These are phyloP conservation scores for Apteryx mantelli DNA, from an alignment of 2,113 vertebrate genomes.

Conservation along the genomic window DNA sequence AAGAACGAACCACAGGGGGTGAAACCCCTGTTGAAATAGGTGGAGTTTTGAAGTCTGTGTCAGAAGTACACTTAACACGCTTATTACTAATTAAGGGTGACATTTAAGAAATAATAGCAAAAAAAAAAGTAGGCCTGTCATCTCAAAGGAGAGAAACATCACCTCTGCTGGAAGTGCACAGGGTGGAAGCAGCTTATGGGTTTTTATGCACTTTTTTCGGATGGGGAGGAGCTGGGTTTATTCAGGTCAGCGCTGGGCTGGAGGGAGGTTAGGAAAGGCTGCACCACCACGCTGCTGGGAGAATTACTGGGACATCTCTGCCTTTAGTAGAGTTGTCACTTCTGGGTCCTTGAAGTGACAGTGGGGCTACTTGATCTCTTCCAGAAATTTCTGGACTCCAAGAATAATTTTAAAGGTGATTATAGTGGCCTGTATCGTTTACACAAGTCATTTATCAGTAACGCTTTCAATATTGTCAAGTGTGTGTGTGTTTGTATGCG, in stretches of 20 bases:
- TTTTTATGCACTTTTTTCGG: background rate
- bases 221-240: background rate
- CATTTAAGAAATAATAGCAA: background rate
- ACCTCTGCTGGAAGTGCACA: background rate
- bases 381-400: constrained; percentile 13
- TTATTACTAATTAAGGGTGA: background rate
- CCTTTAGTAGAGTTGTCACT: background rate
- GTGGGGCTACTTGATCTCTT: constrained; percentile 21
- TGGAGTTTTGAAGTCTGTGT: background rate
- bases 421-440: background rate
- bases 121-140: background rate
- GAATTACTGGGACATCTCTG: background rate
- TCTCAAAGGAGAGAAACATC: background rate
- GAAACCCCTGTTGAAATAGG: background rate
- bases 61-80: background rate
- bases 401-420: constrained; percentile 22
- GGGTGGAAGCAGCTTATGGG: rapidly evolving
- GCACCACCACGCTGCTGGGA: background rate
- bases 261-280: background rate
- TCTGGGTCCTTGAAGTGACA: background rate
- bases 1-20: background rate
- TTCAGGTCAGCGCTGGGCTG: background rate
- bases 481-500: constrained; percentile 4
- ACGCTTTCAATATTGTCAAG: constrained; percentile 36
- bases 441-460: constrained; percentile 49